Evolutionary conservation across 2,113 vertebrate genomes (phyloP).

Genomic region (Nymphicus hollandicus): DNA sequence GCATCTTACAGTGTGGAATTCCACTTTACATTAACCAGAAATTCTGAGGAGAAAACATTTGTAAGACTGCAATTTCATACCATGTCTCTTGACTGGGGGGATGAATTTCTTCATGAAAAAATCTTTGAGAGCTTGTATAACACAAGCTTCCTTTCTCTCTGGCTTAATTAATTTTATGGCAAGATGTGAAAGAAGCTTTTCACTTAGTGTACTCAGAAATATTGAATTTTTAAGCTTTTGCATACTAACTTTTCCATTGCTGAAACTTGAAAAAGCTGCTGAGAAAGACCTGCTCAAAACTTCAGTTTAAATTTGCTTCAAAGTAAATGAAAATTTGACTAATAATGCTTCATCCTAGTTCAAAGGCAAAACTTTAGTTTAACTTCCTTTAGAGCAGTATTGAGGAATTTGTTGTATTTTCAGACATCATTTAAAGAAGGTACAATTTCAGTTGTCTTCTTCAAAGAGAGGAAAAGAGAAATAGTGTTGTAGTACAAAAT

Average conservation of each 20-base stretch:
- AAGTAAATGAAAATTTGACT: not conserved
- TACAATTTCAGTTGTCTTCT: not conserved
- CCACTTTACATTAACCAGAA: not conserved
- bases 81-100: not conserved
- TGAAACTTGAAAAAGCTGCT: not conserved
- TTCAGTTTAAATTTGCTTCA: not conserved
- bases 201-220: not conserved
- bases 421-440: not conserved
- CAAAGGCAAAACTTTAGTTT: not conserved
- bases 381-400: not conserved
- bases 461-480: not conserved
- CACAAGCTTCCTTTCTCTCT: not conserved
- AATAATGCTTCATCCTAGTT: not conserved
- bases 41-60: not conserved
- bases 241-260: not conserved
- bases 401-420: not conserved
- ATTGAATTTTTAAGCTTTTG: not conserved
- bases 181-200: not conserved
- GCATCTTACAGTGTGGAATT: not conserved
- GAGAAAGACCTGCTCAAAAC: not conserved
- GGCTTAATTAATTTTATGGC: constrained; percentile 35
- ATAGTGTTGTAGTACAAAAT: not conserved
- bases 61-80: not conserved
- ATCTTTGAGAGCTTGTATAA: not conserved
- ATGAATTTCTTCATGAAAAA: not conserved